Evolutionary conservation across 1,140 invertebrate genomes (phyloP).

Genomic region (Drosophila arizonae): DNA sequence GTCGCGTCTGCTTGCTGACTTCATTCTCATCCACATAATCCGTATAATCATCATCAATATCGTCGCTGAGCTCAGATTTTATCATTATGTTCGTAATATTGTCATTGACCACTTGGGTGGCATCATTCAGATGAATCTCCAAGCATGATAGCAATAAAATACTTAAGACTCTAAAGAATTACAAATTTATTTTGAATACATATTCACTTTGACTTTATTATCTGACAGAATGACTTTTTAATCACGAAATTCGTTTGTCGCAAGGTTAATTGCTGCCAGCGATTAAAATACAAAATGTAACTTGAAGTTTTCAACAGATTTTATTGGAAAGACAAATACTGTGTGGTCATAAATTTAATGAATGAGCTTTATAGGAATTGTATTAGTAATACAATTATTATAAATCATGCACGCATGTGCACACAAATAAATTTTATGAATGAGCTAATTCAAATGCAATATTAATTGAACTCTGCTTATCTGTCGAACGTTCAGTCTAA

Average conservation of each 20-base stretch:
- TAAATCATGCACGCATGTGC: neutral
- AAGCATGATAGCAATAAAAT: slow-evolving; percentile 1
- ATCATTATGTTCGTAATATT: slow-evolving; percentile 12
- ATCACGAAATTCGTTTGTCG: too few species aligned
- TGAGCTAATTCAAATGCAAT: neutral
- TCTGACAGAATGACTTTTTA: too few species aligned
- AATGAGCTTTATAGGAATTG: too few species aligned
- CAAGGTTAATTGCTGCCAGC: too few species aligned
- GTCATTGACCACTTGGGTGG: neutral
- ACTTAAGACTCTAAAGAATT: neutral
- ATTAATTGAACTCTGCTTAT: slow-evolving; percentile 22
- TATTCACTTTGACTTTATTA: too few species aligned
- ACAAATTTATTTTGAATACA: too few species aligned
- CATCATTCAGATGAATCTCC: slow-evolving; percentile 1
- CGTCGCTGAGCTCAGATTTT: slow-evolving; percentile 29
- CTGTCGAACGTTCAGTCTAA: slow-evolving; percentile 3
- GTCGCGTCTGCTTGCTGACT: slow-evolving; percentile 34
- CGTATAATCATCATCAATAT: slow-evolving; percentile 52
- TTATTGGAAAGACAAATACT: too few species aligned
- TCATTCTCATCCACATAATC: slow-evolving; percentile 44
- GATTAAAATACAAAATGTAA: too few species aligned
- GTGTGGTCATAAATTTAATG: neutral
- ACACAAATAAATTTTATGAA: neutral
- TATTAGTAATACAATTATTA: neutral
- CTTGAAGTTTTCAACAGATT: too few species aligned